These are phyloP conservation scores for Linepithema humile DNA, from an alignment of 1,140 invertebrate genomes.

Conservation along the genomic window DNA sequence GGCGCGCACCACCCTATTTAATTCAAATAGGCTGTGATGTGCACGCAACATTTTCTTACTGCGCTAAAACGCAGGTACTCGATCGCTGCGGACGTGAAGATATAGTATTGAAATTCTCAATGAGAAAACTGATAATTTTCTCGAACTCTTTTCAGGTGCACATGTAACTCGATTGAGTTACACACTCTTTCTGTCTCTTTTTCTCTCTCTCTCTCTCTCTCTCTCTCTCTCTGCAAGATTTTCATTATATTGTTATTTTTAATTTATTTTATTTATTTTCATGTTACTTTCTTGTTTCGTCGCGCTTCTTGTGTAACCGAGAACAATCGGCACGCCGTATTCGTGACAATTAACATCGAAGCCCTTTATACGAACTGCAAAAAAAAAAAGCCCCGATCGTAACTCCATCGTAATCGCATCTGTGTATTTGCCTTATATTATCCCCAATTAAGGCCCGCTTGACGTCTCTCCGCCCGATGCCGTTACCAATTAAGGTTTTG, in stretches of 20 bases:
- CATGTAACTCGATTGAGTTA: too few species aligned
- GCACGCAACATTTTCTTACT: slow-evolving; percentile 37
- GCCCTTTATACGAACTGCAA: slow-evolving; percentile 2
- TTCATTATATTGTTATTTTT: background rate
- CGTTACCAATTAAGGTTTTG: slow-evolving; percentile 72
- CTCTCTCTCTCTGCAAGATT: too few species aligned
- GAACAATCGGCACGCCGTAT: background rate
- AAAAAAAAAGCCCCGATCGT: background rate
- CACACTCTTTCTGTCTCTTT: background rate
- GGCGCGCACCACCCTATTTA: slow-evolving; percentile 43
- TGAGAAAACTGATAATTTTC: too few species aligned
- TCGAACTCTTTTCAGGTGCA: background rate
- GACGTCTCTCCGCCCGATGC: slow-evolving; percentile 35
- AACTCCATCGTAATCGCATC: slow-evolving; percentile 48
- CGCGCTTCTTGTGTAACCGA: background rate
- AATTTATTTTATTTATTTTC: background rate
- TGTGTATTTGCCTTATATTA: slow-evolving; percentile 54
- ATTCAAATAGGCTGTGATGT: slow-evolving; percentile 53
- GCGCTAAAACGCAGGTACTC: background rate
- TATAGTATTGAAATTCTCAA: background rate
- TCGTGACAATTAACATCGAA: background rate
- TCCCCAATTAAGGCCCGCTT: slow-evolving; percentile 67
- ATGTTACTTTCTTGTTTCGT: background rate
- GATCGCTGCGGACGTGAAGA: background rate
- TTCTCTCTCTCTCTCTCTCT: background rate